Base-by-base conservation (phyloP, 2,888 invertebrate genomes). In the Yponomeuta cagnagella region DNA sequence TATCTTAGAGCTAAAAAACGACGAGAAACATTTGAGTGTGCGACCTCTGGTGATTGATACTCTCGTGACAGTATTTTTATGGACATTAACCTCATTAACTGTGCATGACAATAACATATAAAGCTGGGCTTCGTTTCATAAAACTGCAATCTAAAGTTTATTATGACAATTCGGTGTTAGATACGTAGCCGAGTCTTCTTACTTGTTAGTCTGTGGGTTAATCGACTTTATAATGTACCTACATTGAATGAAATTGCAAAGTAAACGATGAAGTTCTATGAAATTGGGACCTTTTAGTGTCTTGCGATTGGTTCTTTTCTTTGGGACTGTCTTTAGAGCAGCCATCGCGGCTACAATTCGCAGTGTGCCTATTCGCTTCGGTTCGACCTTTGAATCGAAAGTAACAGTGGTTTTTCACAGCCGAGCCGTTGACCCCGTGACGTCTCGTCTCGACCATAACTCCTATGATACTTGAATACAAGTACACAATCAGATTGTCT, bases 371-470 rank as follows among this genome's bases (percentile, higher is more conserved):
- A 58, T 58, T 58, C 52, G 52, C 15, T 58, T 15, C 52, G 52
- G 52, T 58, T 15, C 52, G 52, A 58, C 52, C 31, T 69, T 52
- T 64, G 23, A 64, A 64, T 64, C 31, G 64, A 64, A 64, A 90
- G 90, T 88, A 90, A 90, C 88, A 90, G 90, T 87, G 52, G 82
- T 82, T 84, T 87, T 81, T 82, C 80, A 82, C 79, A 78, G 79
- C 75, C 75, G 78, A 79, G 89, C 85, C 90, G 81, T 81, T 85
- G 90, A 90, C 86, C 89, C 78, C 74, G 77, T 77, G 76, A 58
- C 70, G 70, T 31, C 69, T n/a, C 58, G 63, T 31, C 37, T 15
- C 48, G 63, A 43, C 37, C 37, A 43, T 67, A 66, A 37, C 52
- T 58, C 52, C 15, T 58, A 58, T 58, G 52, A 8, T 58, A 58